Conservation (phyloP, 2,797 vertebrate species). For the Onychomys arenicola region DNA sequence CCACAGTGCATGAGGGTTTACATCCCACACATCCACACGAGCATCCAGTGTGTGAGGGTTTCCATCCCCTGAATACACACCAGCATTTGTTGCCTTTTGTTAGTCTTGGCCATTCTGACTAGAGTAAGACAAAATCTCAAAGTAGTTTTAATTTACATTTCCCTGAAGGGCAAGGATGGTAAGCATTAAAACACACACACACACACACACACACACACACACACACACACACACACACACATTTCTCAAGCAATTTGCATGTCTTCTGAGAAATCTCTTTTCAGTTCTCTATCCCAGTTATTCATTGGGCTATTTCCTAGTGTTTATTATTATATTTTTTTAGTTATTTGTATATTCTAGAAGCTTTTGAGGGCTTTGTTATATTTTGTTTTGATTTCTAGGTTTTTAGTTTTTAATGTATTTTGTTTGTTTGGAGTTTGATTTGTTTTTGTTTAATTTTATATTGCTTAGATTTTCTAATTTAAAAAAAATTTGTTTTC, state of each 20-base stretch:
- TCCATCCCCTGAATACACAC: neutral
- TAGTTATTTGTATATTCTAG: neutral
- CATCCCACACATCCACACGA: no score
- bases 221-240: no score
- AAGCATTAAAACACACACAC: neutral
- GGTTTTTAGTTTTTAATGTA: neutral
- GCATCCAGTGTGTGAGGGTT: no score
- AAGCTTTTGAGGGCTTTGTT: neutral
- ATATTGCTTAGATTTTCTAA: neutral
- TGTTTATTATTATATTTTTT: neutral
- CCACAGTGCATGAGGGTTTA: no score
- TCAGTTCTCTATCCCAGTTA: neutral
- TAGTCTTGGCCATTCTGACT: neutral
- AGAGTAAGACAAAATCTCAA: neutral
- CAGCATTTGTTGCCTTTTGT: neutral
- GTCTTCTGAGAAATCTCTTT: neutral
- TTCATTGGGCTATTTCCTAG: neutral
- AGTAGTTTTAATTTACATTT: neutral
- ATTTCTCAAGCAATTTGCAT: neutral
- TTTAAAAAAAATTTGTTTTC: no score
- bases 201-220: no score
- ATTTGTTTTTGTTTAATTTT: neutral
- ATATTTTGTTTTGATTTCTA: neutral
- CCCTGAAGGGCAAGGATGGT: neutral
- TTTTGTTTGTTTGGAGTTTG: neutral